Evolutionary conservation across 2,797 vertebrate genomes (phyloP).

Genomic region (Lacerta viridis): DNA sequence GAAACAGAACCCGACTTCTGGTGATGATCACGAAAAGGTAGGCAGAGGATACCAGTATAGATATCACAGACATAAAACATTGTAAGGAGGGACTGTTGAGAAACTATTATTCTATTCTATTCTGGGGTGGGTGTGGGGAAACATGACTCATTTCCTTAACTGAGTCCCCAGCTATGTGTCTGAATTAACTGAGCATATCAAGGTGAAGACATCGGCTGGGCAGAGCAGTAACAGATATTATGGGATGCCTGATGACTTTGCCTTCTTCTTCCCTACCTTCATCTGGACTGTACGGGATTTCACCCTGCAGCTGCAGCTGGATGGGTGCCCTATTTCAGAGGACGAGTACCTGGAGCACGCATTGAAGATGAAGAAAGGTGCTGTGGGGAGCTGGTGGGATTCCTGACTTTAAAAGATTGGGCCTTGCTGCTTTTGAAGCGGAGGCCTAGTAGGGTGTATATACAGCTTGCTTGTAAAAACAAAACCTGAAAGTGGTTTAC

Average conservation of each 20-base stretch:
- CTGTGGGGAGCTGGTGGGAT: background rate
- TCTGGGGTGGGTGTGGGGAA: background rate
- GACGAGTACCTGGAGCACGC: conserved; percentile 80
- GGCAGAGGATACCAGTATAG: background rate
- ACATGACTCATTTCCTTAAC: conserved; percentile 40
- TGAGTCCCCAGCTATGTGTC: conserved; percentile 75
- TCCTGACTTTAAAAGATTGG: no score
- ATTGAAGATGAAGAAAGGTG: conserved; percentile 72
- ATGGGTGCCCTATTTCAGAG: conserved; percentile 52
- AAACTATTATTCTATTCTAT: background rate
- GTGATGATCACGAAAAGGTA: no score
- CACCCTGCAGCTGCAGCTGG: conserved; percentile 65
- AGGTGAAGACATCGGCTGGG: conserved; percentile 50
- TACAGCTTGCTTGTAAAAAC: no score
- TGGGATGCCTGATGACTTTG: conserved; percentile 67
- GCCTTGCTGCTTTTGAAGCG: background rate
- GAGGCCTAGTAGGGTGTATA: background rate
- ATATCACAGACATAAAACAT: background rate
- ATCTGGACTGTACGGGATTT: conserved; percentile 84
- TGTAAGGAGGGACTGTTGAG: background rate
- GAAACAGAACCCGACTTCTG: no score
- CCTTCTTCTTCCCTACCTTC: conserved; percentile 80
- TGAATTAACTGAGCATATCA: conserved; percentile 77
- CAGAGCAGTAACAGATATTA: background rate
- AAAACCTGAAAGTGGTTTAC: no score